Conservation (phyloP, 23 tunicate genomes). For the Botrylloides violaceus region DNA sequence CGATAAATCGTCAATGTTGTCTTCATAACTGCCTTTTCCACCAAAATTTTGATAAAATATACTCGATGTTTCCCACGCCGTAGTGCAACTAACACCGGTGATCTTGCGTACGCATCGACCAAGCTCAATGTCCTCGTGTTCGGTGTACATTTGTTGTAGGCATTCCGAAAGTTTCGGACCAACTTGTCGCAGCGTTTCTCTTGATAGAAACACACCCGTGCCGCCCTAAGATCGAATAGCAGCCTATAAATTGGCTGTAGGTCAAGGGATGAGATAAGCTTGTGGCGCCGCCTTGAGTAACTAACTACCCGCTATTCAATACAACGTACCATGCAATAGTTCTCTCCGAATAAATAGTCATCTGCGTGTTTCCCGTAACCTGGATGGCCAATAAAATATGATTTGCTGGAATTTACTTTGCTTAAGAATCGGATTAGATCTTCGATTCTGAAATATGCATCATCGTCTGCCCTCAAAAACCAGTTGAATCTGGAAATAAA, state of each 20-base stretch:
- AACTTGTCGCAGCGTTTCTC: constrained; percentile 31
- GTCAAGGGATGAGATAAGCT: background rate
- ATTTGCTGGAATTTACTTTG: constrained; percentile 51
- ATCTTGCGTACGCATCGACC: constrained; percentile 52
- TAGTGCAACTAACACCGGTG: constrained; percentile 54
- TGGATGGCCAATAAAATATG: constrained; percentile 75
- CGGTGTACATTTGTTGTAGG: constrained; percentile 36
- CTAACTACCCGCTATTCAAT: background rate
- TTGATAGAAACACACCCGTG: constrained; percentile 49
- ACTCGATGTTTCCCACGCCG: constrained; percentile 28
- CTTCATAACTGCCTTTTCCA: background rate
- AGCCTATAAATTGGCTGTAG: too few species aligned
- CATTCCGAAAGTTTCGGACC: constrained; percentile 46
- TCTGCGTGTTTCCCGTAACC: constrained; percentile 86
- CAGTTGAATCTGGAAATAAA: constrained; percentile 62
- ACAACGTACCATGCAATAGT: constrained; percentile 87
- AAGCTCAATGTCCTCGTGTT: constrained; percentile 87
- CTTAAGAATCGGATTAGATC: constrained; percentile 37
- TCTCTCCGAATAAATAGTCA: constrained; percentile 59
- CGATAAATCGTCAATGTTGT: background rate
- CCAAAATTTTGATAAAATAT: constrained; percentile 43
- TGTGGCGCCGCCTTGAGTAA: background rate
- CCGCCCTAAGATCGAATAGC: constrained; percentile 46
- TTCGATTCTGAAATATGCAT: constrained; percentile 62
- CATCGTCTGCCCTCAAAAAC: constrained; percentile 95